Evolutionary conservation across 2,888 invertebrate species (phyloP), one percentile per base, ranked within the genome.

Genomic region (Elysia crispata): DNA sequence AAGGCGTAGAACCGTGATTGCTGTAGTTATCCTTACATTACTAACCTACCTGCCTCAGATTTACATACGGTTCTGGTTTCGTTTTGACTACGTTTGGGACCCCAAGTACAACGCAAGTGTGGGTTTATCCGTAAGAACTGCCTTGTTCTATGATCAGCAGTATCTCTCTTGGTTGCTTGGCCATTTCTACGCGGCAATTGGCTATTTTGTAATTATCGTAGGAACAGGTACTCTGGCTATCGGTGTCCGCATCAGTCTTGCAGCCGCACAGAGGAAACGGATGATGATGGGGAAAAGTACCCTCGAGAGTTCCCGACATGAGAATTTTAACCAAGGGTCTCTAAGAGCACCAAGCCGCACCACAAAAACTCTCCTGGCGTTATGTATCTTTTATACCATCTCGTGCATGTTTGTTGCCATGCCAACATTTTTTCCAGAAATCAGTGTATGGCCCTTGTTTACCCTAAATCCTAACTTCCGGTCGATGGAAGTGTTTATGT

Each of bases 51-150:
- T 69, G 3, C 31, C 66, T 11, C 73, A 73, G 28, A 50, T 50
- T 23, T 79, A 79, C 30, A 50, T 66, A 11, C n/a, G 79, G 13
- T 54, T 62, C 8, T 79, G 79, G 79, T 79, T 73, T n/a, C 62
- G 57, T 31, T 79, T 79, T 66, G 57, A 57, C 31, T 79, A 79
- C 66, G 33, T 73, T 0, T 73, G 8, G 3, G 73, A 64, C 66
- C 20, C 1, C n/a, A 20, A 72, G 11, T 62, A 28, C 15, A 74
- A 74, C 25, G 23, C 23, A 15, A 64, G 50, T 5, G 54, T 79
- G 18, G 79, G 79, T 0, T n/a, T 79, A 8, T 31, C 64, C 1
- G 20, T 23, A 1, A 62, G 74, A 31, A 69, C 79, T 0, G n/a
- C 41, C 18, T 1, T 57, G 11, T 79, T 33, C 74, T 79, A 60